Base-by-base conservation (phyloP, 2,888 invertebrate species). In the Cephus rjabovi region DNA sequence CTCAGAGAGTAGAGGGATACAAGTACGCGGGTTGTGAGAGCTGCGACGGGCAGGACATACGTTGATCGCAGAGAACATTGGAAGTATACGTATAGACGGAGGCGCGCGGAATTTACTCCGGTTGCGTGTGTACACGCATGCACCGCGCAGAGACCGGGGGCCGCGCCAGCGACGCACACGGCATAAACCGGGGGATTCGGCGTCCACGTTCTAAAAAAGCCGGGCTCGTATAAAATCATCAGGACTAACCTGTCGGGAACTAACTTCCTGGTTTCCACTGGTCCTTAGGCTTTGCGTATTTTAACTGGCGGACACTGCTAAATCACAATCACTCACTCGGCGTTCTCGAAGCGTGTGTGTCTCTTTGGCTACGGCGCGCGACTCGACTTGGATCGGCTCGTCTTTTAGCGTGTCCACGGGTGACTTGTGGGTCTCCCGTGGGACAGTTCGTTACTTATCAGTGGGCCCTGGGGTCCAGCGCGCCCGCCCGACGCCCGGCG, bases 391-490 rank as follows among this genome's bases (percentile, higher is more conserved):
- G 71, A 34, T 40, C 76, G 74, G 75, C 34, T 35, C 79, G 37
- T 56, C 75, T 79, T 69, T 68, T 35, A 56, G 31, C 30, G 74
- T 35, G 74, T 74, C 37, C 74, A 34, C 37, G 74, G 74, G 74
- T 35, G 34, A 74, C 74, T 82, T 80, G 68, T 33, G 76, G 81
- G 81, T 82, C 85, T 83, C 71, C 84, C 85, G 84, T 84, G 84
- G 83, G 83, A 85, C 83, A 79, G 80, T 84, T 78, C 79, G 56
- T 83, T 81, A 81, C 82, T 81, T 79, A 81, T 83, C 83, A 71
- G 71, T 84, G 86, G 87, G 86, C 84, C 84, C 87, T 86, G 84
- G 85, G 84, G 84, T 86, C 84, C 85, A 85, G 82, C 86, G 86
- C 84, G 83, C 78, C 87, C 87, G 85, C 87, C 86, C 87, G 86